Percentiles rank a stretch among this genome's conserved stretches.
phyloP scores from a whole-genome alignment of 2,113 vertebrate species.

The Mesocricetus auratus region DNA sequence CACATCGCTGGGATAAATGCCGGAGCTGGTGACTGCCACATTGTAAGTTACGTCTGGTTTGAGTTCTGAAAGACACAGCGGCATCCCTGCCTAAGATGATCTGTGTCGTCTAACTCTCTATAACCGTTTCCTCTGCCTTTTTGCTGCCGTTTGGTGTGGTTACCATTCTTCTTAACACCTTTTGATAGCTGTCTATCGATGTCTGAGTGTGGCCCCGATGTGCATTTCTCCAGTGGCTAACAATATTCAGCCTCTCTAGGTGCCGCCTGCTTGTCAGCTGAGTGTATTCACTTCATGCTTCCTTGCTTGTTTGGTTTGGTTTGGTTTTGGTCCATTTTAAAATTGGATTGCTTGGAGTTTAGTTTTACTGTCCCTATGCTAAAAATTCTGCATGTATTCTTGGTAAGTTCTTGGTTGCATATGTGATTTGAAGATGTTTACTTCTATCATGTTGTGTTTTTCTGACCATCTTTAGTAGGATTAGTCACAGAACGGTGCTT shows the following conservation, averaged over 20 bases:
- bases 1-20: neutral
- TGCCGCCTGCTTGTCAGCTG: neutral
- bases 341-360: neutral
- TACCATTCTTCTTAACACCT: neutral
- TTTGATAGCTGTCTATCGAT: neutral
- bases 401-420: neutral
- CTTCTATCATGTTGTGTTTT: neutral
- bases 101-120: neutral
- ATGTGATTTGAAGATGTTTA: constrained; percentile 3
- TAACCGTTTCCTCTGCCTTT: neutral
- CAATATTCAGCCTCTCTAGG: neutral
- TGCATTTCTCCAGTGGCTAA: neutral
- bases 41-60: neutral
- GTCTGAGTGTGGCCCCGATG: neutral
- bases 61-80: constrained; percentile 35
- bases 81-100: neutral
- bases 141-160: neutral
- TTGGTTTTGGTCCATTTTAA: constrained; percentile 7
- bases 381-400: neutral
- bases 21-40: neutral
- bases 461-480: neutral
- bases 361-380: neutral
- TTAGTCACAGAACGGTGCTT: neutral
- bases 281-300: neutral
- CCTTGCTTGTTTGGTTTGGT: neutral